Evolutionary conservation across 2,888 invertebrate genomes (phyloP).

Genomic region (Boloria selene): DNA sequence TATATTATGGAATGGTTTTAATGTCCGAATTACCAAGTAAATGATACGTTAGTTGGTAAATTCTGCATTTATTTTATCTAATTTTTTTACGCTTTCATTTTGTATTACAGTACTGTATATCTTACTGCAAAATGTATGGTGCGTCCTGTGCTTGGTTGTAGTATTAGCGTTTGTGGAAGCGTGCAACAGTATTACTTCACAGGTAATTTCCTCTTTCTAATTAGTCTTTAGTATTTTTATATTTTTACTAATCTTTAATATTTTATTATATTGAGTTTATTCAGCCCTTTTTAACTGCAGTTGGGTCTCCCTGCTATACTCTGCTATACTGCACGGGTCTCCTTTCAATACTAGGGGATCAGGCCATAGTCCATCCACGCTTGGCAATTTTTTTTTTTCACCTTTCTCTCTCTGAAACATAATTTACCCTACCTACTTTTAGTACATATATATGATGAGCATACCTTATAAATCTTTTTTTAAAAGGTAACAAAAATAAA

Average conservation of each 20-base stretch:
- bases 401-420: no score
- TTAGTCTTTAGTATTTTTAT: no score
- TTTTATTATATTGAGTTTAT: no score
- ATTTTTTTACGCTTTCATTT: background rate
- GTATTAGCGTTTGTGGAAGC: background rate
- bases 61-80: background rate
- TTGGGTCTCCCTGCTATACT: no score
- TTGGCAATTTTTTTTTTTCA: no score
- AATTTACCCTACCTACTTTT: no score
- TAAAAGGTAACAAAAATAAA: conserved; percentile 10
- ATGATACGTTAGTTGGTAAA: background rate
- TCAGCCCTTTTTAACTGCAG: no score
- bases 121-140: conserved; percentile 5
- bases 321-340: no score
- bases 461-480: background rate
- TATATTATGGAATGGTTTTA: background rate
- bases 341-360: no score
- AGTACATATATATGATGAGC: no score
- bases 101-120: background rate
- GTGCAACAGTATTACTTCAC: background rate
- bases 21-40: background rate
- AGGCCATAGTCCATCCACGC: no score
- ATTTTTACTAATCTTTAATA: no score
- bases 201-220: conserved; percentile 1
- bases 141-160: background rate